Evolutionary conservation across 1,140 invertebrate species (phyloP), one percentile per base, ranked within the genome.

Genomic region (Chironomus striatipennis): DNA sequence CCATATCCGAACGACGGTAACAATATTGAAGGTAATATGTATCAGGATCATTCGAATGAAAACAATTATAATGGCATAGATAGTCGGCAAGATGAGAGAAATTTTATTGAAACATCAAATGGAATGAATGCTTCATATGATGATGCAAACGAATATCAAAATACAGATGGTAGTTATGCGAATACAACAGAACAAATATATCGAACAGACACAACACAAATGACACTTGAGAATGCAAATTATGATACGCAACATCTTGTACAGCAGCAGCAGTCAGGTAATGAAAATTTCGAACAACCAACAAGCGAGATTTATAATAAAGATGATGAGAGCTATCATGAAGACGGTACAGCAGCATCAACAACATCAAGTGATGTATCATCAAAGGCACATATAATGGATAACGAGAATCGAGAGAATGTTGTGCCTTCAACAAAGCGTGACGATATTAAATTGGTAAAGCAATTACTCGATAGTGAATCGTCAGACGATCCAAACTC

Each of bases 381-480:
- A 70, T 70, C 65, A 21, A 70, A 18, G 18, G 18, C 65, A 70
- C 20, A 70, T 12, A 15, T 15, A 70, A 70, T 70, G n/a, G 65
- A 70, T 18, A 18, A 17, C 18, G 18, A 70, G 7, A 17, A 21
- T 15, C n/a, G 20, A 7, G 18, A 9, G 4, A 5, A 9, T 20
- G 65, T 70, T 17, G 17, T 70, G 17, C 18, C 17, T 4, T 70
- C 65, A 18, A 20, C 65, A 21, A 70, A 70, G 20, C 65, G 17
- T 18, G 65, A 70, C 10, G 65, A 70, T 20, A 17, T 70, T 18
- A 70, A 70, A 70, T 70, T 70, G 65, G 65, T 70, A 21, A 70
- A 70, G 65, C 65, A 70, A 21, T 70, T 70, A 21, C 65, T 70
- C 9, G 65, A 70, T 70, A 70, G 65, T 70, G 65, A 70, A 20